Conservation (phyloP, 2,113 vertebrate genomes). For the Turnix velox region DNA sequence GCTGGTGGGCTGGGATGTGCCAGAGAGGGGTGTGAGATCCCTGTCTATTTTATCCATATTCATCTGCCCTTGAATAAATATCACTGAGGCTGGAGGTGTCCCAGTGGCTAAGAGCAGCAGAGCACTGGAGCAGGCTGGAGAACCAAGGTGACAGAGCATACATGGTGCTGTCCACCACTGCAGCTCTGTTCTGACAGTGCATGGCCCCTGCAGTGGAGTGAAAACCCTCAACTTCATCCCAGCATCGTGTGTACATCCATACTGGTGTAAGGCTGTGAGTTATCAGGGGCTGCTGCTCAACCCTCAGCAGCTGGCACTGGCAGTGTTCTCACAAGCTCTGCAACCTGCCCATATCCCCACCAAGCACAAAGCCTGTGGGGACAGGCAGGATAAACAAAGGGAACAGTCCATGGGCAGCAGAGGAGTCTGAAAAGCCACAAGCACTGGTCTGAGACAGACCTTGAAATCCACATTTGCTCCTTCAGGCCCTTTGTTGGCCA, state of each 20-base stretch:
- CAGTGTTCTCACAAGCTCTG: accelerated
- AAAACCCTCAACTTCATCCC: neutral
- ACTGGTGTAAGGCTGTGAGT: neutral
- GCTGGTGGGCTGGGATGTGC: neutral
- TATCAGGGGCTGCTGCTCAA: neutral
- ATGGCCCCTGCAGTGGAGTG: accelerated
- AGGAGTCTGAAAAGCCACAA: neutral
- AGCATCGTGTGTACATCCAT: neutral
- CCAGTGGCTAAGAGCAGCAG: neutral
- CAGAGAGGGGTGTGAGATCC: neutral
- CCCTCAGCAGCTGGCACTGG: neutral
- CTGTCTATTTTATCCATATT: neutral
- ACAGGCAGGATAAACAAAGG: neutral
- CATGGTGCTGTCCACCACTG: accelerated
- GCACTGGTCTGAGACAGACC: neutral
- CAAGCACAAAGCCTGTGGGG: neutral
- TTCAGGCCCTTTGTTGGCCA: neutral
- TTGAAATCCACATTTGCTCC: neutral
- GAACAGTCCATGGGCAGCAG: neutral
- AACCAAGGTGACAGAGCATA: neutral
- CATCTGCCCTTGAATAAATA: neutral
- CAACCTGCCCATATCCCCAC: no score
- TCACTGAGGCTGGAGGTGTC: neutral
- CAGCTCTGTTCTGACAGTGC: neutral
- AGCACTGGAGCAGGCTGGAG: neutral